Conservation (phyloP, 2,888 invertebrate species). For the Dione vanillae region DNA sequence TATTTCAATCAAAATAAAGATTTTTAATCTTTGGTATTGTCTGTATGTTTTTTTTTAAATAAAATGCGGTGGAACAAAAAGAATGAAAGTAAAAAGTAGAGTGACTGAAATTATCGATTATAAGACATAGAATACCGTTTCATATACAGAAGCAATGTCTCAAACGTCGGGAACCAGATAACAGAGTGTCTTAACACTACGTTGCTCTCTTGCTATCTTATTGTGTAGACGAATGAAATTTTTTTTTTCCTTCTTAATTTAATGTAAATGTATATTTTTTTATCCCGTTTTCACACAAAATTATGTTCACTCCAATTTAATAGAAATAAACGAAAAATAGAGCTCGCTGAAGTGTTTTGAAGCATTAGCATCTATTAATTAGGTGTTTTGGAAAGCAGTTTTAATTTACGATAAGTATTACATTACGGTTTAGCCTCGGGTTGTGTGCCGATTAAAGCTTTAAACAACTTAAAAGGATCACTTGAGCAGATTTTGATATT, state of each 20-base stretch:
- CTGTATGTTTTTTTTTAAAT: too few species aligned
- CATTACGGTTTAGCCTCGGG: slow-evolving; percentile 25
- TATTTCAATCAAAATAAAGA: too few species aligned
- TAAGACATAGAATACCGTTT: too few species aligned
- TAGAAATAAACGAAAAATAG: slow-evolving; percentile 43
- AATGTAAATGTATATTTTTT: background rate
- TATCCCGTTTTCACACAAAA: background rate
- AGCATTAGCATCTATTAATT: slow-evolving; percentile 47
- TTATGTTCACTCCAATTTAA: slow-evolving; percentile 30
- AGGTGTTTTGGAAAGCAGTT: slow-evolving; percentile 44
- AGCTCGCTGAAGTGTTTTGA: slow-evolving; percentile 42
- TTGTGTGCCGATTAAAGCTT: too few species aligned
- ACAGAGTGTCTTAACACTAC: background rate
- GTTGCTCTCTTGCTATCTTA: background rate
- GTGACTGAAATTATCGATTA: too few species aligned
- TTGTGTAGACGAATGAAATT: too few species aligned
- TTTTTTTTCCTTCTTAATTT: background rate
- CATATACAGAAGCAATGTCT: too few species aligned
- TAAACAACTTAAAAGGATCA: too few species aligned
- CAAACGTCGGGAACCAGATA: background rate
- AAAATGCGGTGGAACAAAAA: too few species aligned
- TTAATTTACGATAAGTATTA: slow-evolving; percentile 38
- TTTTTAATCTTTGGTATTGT: too few species aligned
- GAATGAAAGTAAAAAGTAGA: too few species aligned
- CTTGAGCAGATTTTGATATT: too few species aligned